Base-by-base conservation (phyloP, 2,888 invertebrate genomes). In the Clanis bilineata region DNA sequence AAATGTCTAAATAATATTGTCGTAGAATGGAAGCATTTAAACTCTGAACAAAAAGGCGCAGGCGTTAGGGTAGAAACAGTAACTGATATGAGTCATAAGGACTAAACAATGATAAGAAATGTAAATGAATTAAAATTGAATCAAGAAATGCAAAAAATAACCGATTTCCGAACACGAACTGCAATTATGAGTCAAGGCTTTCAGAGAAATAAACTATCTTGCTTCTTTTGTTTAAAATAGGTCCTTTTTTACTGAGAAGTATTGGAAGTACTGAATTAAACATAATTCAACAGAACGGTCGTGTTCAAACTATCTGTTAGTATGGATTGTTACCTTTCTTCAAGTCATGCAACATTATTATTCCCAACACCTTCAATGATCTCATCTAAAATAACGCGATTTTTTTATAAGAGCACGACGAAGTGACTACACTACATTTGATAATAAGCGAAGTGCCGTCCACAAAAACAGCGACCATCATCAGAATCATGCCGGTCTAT, bases 61-160 rank as follows among this genome's bases (percentile, higher is more conserved):
- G n/a, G n/a, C n/a, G n/a, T n/a, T n/a, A n/a, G n/a, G n/a, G n/a
- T n/a, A n/a, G n/a, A n/a, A n/a, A n/a, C n/a, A n/a, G n/a, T n/a
- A n/a, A n/a, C n/a, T n/a, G n/a, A n/a, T n/a, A n/a, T n/a, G n/a
- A n/a, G n/a, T n/a, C n/a, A n/a, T n/a, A n/a, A n/a, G n/a, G n/a
- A n/a, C n/a, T n/a, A n/a, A n/a, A n/a, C n/a, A 51, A 59, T 23
- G 61, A 43, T 9, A 1, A 23, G 12, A 47, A 25, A 23, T 45
- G 41, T 47, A 44, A 28, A 28, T 10, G 18, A 21, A 0, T 36
- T 36, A 36, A 9, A 36, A 36, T 12, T 10, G 36, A 10, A 36
- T 12, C 36, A 36, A 3, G 1, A 36, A 36, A 12, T 36, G 36
- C 2, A 12, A 45, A 45, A 45, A 45, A 1, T 23, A 25, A n/a